Percentiles rank a stretch among this genome's conserved stretches.
Evolutionary conservation across 2,797 vertebrate species (phyloP).

Genomic region (Typhlichthys eigenmanni): DNA sequence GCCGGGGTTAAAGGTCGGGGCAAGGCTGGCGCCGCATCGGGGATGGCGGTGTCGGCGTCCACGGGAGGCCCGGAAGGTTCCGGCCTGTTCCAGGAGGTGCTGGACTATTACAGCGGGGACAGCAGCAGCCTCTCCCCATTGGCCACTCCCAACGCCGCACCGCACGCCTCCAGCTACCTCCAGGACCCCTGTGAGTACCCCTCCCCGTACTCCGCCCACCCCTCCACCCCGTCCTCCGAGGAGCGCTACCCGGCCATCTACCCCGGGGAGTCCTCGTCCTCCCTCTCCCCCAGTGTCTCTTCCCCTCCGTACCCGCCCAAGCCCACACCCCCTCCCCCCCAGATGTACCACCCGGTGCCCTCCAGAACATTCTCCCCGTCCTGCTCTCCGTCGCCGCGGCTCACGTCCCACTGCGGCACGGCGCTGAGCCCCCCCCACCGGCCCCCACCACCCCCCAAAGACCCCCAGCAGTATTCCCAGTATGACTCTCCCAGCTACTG

Average conservation of each 20-base stretch:
- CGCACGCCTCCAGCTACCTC: conserved; percentile 78
- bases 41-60: conserved; percentile 57
- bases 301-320: conserved; percentile 86
- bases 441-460: conserved; percentile 72
- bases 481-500: conserved; percentile 97
- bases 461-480: conserved; percentile 91
- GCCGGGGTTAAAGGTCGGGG: conserved; percentile 82
- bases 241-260: conserved; percentile 92
- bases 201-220: conserved; percentile 95
- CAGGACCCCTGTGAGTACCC: conserved; percentile 95
- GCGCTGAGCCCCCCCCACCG: conserved; percentile 78
- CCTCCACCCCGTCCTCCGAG: conserved; percentile 95
- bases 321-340: conserved; percentile 79
- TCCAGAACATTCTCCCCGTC: conserved; percentile 95
- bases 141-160: conserved; percentile 81
- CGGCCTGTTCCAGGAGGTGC: conserved; percentile 89
- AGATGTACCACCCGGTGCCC: conserved; percentile 78
- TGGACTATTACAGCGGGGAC: conserved; percentile 98
- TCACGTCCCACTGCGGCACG: conserved; percentile 76
- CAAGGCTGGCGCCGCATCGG: conserved; percentile 74
- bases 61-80: conserved; percentile 63
- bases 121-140: conserved; percentile 97
- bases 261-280: conserved; percentile 85
- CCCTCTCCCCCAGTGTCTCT: conserved; percentile 87
- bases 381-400: conserved; percentile 88